Base-by-base conservation (phyloP, 2,888 invertebrate species). In the Neoaliturus tenellus region DNA sequence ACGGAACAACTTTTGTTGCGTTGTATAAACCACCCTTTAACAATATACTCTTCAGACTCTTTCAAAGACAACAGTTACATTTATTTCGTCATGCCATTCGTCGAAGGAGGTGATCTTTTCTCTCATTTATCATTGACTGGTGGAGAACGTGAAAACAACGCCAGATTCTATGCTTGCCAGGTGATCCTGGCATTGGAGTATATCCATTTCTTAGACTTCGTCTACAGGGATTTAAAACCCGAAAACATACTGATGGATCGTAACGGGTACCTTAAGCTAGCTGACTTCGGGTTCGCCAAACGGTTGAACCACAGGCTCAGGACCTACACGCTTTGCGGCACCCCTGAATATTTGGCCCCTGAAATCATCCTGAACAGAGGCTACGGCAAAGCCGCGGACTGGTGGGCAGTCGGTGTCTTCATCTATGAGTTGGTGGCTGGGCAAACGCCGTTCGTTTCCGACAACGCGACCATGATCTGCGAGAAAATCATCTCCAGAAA, bases 201-300 rank as follows among this genome's bases (percentile, higher is more conserved):
- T 91, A 91, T 99, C 83, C 98, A 99, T 91, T 94, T 93, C 89
- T 94, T 97, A 89, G 95, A 96, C 89, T 91, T 99, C 86, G 93
- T 98, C 80, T 98, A 98, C 90, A 93, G 98, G 20, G 98, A 98
- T 90, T 91, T 98, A 85, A 98, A 98, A 89, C 98, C 98, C 0
- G 98, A 98, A 91, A 98, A 98, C 90, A 95, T 98, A 85, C 91
- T 98, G 87, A 93, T 98, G 44, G 96, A 97, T 89, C 91, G 90
- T 10, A 84, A 48, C 73, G 98, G 98, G 0, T 98, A 97, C 89
- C 90, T 96, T 23, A 94, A 97, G 92, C 14, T 84, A n/a, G 97
- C 98, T 0, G 99, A 99, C 91, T 98, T 98, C 89, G 99, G 99
- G 31, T 99, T 99, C 91, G 96, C 98, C 87, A 99, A 99, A 92